Percentiles rank a stretch among this genome's conserved stretches.
phyloP scores from a whole-genome alignment of 2,888 invertebrate genomes.

The Lasius fuliginosus region DNA sequence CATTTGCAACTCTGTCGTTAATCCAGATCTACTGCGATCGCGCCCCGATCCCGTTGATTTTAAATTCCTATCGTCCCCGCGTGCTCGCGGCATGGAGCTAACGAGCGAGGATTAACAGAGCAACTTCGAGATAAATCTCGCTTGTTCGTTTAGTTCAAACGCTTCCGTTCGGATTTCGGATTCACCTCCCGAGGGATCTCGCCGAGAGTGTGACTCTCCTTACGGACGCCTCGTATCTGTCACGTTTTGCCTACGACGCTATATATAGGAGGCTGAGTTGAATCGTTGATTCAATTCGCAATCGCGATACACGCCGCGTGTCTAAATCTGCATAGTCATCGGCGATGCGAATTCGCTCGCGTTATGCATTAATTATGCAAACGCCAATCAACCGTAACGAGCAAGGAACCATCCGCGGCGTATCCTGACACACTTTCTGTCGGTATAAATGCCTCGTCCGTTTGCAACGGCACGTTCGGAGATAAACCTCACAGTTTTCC shows the following conservation, averaged over 20 bases:
- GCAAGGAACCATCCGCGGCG: constrained; percentile 35
- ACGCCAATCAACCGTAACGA: constrained; percentile 55
- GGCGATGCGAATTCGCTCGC: constrained; percentile 34
- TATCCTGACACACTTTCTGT: constrained; percentile 42
- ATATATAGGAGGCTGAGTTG: constrained; percentile 9
- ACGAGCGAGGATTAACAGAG: constrained; percentile 40
- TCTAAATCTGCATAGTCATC: constrained; percentile 53
- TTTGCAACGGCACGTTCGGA: background rate
- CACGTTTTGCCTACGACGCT: constrained; percentile 35
- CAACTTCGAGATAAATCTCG: constrained; percentile 39
- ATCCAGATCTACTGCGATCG: constrained; percentile 42
- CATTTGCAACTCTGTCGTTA: constrained; percentile 23
- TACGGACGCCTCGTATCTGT: constrained; percentile 40
- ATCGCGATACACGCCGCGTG: constrained; percentile 47
- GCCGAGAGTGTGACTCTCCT: constrained; percentile 24
- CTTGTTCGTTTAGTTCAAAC: constrained; percentile 13
- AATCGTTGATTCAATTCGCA: constrained; percentile 56
- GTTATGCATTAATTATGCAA: constrained; percentile 52
- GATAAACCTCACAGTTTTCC: constrained; percentile 34
- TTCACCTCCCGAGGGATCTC: constrained; percentile 25
- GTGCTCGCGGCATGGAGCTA: constrained; percentile 16
- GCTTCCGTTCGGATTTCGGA: constrained; percentile 37
- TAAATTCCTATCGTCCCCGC: constrained; percentile 9
- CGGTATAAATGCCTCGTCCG: background rate
- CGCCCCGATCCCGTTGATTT: constrained; percentile 19